These are phyloP conservation scores for Trimorus sp. DNA, from an alignment of 2,888 invertebrate species.

Conservation along the genomic window DNA sequence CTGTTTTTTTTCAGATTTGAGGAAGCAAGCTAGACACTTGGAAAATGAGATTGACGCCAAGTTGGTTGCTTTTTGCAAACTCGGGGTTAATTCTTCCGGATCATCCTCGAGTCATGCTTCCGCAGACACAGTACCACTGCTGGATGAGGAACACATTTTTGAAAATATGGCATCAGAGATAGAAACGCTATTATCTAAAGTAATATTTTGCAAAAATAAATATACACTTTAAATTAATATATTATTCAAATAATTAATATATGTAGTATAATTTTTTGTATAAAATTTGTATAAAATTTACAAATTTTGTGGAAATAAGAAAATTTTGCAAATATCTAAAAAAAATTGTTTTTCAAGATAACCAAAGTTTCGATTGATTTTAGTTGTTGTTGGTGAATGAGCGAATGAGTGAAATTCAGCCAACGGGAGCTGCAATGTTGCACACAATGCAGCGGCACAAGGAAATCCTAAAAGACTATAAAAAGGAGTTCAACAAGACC, in stretches of 20 bases:
- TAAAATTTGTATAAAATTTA: conserved; percentile 27
- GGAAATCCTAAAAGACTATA: conserved; percentile 96
- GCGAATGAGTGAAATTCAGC: conserved; percentile 91
- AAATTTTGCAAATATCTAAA: too few relatives aligned
- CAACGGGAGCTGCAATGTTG: conserved; percentile 91
- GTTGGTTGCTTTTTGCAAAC: conserved; percentile 96
- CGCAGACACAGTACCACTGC: conserved; percentile 89
- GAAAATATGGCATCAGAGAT: conserved; percentile 96
- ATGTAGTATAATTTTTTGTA: too few relatives aligned
- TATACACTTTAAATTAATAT: too few relatives aligned
- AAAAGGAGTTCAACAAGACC: conserved; percentile 95
- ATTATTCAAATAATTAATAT: too few relatives aligned
- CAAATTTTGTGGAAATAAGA: too few relatives aligned
- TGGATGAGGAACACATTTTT: conserved; percentile 94
- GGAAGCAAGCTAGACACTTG: conserved; percentile 95
- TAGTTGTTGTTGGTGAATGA: conserved; percentile 90
- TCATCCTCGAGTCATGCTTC: conserved; percentile 73
- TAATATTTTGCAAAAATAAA: conserved; percentile 73
- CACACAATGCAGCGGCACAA: conserved; percentile 97
- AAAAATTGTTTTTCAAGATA: too few relatives aligned
- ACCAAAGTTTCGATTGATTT: not conserved
- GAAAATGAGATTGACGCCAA: conserved; percentile 99
- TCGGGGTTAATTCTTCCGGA: conserved; percentile 85
- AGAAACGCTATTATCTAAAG: conserved; percentile 92
- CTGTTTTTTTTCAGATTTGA: too few relatives aligned